phyloP scores from a whole-genome alignment of 2,797 vertebrate genomes.

The Malurus leucopterus region DNA sequence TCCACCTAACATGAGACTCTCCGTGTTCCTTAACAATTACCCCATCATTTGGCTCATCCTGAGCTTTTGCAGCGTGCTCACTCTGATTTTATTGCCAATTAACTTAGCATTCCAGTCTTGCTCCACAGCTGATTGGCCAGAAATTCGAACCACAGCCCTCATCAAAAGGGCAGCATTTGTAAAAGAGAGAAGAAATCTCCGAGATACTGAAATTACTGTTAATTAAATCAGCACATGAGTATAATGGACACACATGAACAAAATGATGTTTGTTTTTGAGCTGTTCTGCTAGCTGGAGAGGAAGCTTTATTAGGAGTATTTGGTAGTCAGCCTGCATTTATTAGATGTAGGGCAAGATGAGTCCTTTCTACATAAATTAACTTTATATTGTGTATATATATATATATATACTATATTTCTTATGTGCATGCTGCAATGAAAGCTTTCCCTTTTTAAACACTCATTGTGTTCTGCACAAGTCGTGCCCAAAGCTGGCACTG shows the following conservation, averaged over 20 bases:
- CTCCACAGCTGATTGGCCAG: constrained; percentile 1
- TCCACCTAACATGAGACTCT: neutral
- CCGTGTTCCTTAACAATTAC: neutral
- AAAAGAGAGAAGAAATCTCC: neutral
- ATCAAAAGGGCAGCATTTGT: constrained; percentile 41
- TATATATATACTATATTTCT: neutral
- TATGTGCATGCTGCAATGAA: neutral
- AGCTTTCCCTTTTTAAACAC: neutral
- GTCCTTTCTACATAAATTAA: neutral
- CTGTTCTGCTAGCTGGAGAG: neutral
- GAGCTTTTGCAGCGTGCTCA: neutral
- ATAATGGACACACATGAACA: constrained; percentile 11
- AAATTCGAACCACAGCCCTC: constrained; percentile 9
- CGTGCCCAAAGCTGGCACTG: neutral
- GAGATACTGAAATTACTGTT: constrained; percentile 23
- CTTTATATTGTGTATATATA: neutral
- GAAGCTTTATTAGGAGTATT: constrained; percentile 7
- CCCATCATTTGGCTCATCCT: neutral
- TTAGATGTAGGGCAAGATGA: neutral
- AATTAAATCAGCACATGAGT: constrained; percentile 42
- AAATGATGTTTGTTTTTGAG: constrained; percentile 49
- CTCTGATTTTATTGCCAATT: constrained; percentile 36
- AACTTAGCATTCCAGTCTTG: constrained; percentile 4
- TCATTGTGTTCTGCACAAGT: neutral
- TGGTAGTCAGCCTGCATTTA: constrained; percentile 25